phyloP scores from a whole-genome alignment of 1,140 invertebrate genomes.

The Ceratosolen solmsi region DNA sequence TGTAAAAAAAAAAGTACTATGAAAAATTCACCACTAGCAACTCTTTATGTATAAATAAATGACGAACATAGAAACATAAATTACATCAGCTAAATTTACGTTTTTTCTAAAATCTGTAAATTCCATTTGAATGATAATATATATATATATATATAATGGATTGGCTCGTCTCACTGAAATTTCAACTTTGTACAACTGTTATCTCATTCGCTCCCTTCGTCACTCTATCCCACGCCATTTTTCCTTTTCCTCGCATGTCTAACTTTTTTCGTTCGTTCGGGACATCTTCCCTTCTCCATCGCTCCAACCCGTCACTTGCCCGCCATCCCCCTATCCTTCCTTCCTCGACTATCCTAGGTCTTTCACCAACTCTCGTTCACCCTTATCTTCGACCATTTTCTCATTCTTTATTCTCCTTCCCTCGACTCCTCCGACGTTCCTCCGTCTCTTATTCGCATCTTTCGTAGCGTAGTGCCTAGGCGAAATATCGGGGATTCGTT shows the following conservation, averaged over 20 bases:
- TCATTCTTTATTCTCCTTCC: constrained; percentile 1
- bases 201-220: not conserved
- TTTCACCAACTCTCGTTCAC: constrained; percentile 12
- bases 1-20: too few species aligned
- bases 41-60: too few species aligned
- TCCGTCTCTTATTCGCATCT: constrained; percentile 33
- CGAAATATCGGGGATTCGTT: constrained; percentile 67
- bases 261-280: not conserved
- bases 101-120: too few species aligned
- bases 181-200: not conserved
- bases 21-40: too few species aligned
- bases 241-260: not conserved
- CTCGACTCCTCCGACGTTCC: constrained; percentile 41
- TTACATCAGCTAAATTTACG: too few species aligned
- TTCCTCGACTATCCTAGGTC: not conserved
- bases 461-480: constrained; percentile 15
- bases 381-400: constrained; percentile 11
- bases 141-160: not conserved
- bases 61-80: too few species aligned
- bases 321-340: too few species aligned
- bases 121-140: not conserved
- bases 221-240: not conserved
- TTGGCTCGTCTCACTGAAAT: not conserved
- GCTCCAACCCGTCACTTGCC: too few species aligned
- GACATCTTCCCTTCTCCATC: too few species aligned